Base-by-base conservation (phyloP, 2,888 invertebrate genomes). In the Sicus ferrugineus region DNA sequence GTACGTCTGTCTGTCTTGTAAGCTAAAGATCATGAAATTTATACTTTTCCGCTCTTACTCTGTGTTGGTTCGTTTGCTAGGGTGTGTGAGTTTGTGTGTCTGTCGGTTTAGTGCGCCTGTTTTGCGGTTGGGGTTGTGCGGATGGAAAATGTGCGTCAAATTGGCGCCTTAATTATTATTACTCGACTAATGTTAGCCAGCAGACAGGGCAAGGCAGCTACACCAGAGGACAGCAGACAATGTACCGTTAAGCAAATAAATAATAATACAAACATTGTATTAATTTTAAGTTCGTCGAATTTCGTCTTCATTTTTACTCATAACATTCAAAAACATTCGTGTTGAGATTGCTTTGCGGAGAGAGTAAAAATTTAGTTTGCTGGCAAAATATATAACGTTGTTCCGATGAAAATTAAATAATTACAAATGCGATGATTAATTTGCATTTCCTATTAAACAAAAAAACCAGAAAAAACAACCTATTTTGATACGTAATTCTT, bases 81-180 rank as follows among this genome's bases (percentile, higher is more conserved):
- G 46, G 38, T 66, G 66, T 54, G 9, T 42, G 21, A 30, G 30
- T 28, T 9, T 34, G 5, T 54, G 56, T 64, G 52, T 61, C 23
- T 48, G 48, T 65, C n/a, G 34, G 3, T 54, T 9, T 23, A 31
- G 64, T 56, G 50, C 46, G 30, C n/a, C 16, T 56, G n/a, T 59
- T n/a, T 52, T 61, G 68, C 11, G 62, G 62, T 68, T 54, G 50
- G 30, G 34, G 54, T 34, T 68, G 52, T 68, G 50, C 61, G 61
- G 61, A 61, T 61, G 52, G 67, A 59, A 73, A 71, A 72, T 72
- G 73, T 74, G 73, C 75, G 75, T 73, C 75, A 74, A 75, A 74
- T 75, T 73, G 75, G 75, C 75, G 75, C 75, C 75, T 72, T 70
- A 74, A 74, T 71, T 74, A 73, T 73, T 73, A 72, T 71, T 72